Percentiles rank a stretch among this genome's conserved stretches.
These are phyloP conservation scores for Alosa alosa DNA, from an alignment of 2,113 vertebrate genomes.

Conservation along the genomic window DNA sequence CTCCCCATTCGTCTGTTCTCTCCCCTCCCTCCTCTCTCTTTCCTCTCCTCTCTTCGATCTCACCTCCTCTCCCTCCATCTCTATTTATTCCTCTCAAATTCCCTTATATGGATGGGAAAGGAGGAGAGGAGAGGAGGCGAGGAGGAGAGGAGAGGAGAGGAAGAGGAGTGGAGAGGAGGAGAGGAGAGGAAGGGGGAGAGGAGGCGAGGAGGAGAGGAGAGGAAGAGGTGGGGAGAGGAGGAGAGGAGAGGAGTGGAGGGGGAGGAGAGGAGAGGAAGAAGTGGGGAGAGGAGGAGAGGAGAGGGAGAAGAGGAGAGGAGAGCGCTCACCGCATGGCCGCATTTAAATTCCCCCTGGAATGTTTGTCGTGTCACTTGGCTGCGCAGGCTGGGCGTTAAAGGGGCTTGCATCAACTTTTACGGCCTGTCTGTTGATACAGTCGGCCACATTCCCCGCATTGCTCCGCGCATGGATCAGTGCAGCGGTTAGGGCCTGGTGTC, in stretches of 20 bases:
- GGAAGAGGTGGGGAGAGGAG: neutral
- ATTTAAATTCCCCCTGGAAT: neutral
- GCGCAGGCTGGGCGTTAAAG: neutral
- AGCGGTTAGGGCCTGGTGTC: neutral
- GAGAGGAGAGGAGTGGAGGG: neutral
- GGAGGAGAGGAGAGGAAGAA: neutral
- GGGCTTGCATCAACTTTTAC: neutral
- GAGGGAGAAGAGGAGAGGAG: neutral
- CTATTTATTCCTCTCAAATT: neutral
- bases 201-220: neutral
- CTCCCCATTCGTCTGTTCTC: too few relatives aligned
- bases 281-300: neutral
- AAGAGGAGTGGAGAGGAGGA: neutral
- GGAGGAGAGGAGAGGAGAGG: neutral
- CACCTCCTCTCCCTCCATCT: neutral
- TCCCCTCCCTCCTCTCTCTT: too few relatives aligned
- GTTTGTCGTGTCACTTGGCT: neutral
- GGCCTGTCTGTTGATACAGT: slow-evolving; percentile 1
- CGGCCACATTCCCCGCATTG: neutral
- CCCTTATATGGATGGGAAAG: neutral
- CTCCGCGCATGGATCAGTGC: neutral
- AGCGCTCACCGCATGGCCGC: neutral
- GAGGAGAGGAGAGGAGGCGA: neutral
- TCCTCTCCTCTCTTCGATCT: too few relatives aligned
- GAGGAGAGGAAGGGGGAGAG: neutral